phyloP scores from a whole-genome alignment of 2,888 invertebrate genomes.

The Argynnis bischoffii region DNA sequence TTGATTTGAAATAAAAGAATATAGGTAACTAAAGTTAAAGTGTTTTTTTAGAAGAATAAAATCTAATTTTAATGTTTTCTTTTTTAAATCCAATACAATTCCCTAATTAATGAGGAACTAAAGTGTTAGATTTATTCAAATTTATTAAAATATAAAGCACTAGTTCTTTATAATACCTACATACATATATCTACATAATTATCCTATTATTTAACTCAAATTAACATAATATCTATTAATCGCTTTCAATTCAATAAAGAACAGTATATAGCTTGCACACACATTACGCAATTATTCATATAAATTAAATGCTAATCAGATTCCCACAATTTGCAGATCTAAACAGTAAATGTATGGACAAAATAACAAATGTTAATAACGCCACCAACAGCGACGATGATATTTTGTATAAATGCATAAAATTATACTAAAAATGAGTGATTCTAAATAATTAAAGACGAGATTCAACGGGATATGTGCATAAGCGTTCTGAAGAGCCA shows the following conservation, averaged over 20 bases:
- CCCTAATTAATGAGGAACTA: too few relatives aligned
- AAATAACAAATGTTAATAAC: constrained; percentile 27
- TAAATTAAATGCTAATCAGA: constrained; percentile 9
- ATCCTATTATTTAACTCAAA: too few relatives aligned
- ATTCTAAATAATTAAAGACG: constrained; percentile 28
- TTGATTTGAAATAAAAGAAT: too few relatives aligned
- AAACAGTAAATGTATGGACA: constrained; percentile 22
- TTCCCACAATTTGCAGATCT: constrained; percentile 17
- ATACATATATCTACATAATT: too few relatives aligned
- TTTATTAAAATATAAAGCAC: too few relatives aligned
- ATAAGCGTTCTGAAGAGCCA: constrained; percentile 17
- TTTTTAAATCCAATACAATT: too few relatives aligned
- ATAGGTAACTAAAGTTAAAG: too few relatives aligned
- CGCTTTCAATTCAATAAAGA: background rate
- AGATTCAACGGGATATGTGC: constrained; percentile 18
- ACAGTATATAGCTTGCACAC: background rate
- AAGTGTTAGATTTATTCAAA: too few relatives aligned
- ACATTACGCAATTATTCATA: background rate
- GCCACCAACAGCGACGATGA: constrained; percentile 29
- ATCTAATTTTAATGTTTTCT: too few relatives aligned
- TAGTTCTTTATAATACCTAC: too few relatives aligned
- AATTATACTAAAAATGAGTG: constrained; percentile 34
- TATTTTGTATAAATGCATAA: constrained; percentile 33
- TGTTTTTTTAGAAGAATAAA: too few relatives aligned
- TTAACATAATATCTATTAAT: too few relatives aligned